Conservation (phyloP, 2,797 vertebrate genomes). For the Gymnopithys bicolor region DNA sequence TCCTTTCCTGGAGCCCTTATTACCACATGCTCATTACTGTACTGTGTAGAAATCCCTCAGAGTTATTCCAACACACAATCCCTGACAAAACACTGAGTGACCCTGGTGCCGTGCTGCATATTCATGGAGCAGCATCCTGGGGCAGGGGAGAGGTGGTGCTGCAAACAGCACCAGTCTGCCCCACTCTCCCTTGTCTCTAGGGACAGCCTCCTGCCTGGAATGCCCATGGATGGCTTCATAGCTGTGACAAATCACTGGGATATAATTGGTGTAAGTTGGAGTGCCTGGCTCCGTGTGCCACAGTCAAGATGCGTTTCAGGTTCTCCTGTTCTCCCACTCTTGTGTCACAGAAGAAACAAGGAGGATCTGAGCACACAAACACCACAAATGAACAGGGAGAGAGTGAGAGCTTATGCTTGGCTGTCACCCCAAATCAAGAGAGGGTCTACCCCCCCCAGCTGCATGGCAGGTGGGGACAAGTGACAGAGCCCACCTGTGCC, state of each 20-base stretch:
- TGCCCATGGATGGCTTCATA: background rate
- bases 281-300: background rate
- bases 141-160: background rate
- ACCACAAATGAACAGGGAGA: background rate
- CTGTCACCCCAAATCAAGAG: constrained; percentile 6
- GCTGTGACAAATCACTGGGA: background rate
- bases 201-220: background rate
- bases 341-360: background rate
- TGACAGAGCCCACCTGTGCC: background rate
- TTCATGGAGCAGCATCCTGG: background rate
- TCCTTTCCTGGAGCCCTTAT: constrained; percentile 13
- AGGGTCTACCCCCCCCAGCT: background rate
- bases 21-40: background rate
- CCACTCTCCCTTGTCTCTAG: background rate
- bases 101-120: background rate
- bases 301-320: background rate
- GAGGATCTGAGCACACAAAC: background rate
- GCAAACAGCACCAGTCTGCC: background rate
- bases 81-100: background rate
- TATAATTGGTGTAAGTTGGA: background rate
- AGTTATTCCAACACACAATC: background rate
- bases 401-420: background rate
- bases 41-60: background rate
- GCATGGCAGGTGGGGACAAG: background rate
- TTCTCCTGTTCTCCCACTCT: background rate